Evolutionary conservation across 1,140 invertebrate genomes (phyloP).

Genomic region (Delia radicum): DNA sequence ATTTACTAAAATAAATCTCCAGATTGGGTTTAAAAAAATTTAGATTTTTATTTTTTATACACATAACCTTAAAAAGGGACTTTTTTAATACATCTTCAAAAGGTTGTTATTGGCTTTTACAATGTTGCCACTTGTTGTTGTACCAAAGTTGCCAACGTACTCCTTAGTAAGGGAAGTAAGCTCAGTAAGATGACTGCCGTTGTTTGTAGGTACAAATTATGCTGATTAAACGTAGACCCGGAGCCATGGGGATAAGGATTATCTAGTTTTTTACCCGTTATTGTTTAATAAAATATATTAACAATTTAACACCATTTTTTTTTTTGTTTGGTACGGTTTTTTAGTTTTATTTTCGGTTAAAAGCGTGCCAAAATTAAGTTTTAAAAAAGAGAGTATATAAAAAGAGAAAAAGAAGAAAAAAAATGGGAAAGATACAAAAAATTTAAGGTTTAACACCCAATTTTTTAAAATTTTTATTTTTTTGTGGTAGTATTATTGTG

Average conservation of each 20-base stretch:
- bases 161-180: not conserved
- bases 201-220: not conserved
- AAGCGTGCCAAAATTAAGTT: constrained; percentile 9
- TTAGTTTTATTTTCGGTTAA: not conserved
- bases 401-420: constrained; percentile 17
- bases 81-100: not conserved
- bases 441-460: constrained; percentile 9
- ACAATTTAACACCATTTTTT: not conserved
- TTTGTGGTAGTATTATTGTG: not conserved
- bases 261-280: not conserved
- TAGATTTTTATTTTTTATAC: too few relatives aligned
- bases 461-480: constrained; percentile 15
- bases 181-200: not conserved
- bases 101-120: not conserved
- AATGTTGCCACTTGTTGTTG: not conserved
- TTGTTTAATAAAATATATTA: not conserved
- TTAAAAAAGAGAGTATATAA: constrained; percentile 5
- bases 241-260: constrained; percentile 11
- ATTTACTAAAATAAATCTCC: too few relatives aligned
- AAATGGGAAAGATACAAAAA: constrained; percentile 19
- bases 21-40: too few relatives aligned
- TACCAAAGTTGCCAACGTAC: not conserved
- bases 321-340: not conserved
- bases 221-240: not conserved
- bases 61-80: not conserved